phyloP scores from a whole-genome alignment of 2,888 invertebrate species.

The Chloroclysta siterata region DNA sequence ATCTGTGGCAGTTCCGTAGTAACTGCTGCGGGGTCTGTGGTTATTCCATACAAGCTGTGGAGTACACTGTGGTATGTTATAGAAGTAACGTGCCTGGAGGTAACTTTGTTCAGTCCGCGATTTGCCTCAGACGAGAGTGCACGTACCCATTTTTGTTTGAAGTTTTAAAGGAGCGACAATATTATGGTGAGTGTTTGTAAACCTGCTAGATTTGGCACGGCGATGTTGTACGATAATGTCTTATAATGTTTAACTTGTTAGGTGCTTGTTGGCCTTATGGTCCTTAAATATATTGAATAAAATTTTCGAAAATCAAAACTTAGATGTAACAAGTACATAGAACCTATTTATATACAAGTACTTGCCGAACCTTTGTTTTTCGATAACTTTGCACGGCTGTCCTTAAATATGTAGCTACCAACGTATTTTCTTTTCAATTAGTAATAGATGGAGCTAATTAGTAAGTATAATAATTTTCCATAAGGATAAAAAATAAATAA shows the following conservation, averaged over 20 bases:
- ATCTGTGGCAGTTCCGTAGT: constrained; percentile 13
- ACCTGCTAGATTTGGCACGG: constrained; percentile 40
- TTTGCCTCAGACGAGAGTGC: constrained; percentile 38
- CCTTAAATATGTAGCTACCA: too few relatives aligned
- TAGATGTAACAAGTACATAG: too few relatives aligned
- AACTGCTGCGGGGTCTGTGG: constrained; percentile 14
- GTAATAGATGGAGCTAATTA: too few relatives aligned
- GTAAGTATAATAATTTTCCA: not conserved
- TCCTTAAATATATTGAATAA: too few relatives aligned
- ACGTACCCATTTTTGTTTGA: constrained; percentile 39
- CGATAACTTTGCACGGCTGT: too few relatives aligned
- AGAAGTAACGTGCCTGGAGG: constrained; percentile 27
- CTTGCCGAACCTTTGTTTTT: too few relatives aligned
- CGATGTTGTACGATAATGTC: constrained; percentile 15
- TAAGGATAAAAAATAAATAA: not conserved
- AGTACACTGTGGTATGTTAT: constrained; percentile 21
- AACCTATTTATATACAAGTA: too few relatives aligned
- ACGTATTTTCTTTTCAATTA: too few relatives aligned
- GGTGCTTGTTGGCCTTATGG: too few relatives aligned
- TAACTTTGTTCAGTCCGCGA: constrained; percentile 43
- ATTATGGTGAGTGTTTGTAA: constrained; percentile 61
- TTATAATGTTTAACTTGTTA: constrained; percentile 12
- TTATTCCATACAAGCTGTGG: constrained; percentile 12
- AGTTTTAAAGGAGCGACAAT: constrained; percentile 34
- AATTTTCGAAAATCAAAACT: too few relatives aligned